Evolutionary conservation across 2,888 invertebrate genomes (phyloP).

Genomic region (Noctua janthina): DNA sequence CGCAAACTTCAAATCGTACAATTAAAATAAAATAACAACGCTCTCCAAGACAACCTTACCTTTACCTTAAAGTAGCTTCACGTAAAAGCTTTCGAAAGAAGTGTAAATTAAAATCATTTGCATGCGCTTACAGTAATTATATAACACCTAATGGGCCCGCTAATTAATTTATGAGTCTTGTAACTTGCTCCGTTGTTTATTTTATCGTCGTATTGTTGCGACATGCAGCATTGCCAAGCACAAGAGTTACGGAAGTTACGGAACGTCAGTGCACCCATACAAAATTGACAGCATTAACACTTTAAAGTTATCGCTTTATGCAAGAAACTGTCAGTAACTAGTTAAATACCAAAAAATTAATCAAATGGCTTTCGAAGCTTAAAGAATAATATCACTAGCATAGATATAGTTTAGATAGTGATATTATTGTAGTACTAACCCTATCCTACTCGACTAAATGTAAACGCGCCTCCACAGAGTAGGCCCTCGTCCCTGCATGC

Average conservation of each 20-base stretch:
- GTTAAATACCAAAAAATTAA: background rate
- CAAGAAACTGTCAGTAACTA: background rate
- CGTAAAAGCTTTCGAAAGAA: conserved; percentile 32
- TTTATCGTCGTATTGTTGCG: conserved; percentile 36
- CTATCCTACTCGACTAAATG: conserved; percentile 1
- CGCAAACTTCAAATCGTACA: too few species aligned
- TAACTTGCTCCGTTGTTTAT: conserved; percentile 45
- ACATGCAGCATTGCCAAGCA: background rate
- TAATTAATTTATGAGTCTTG: conserved; percentile 62
- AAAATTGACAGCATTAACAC: background rate
- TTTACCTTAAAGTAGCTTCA: background rate
- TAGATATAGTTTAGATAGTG: too few species aligned
- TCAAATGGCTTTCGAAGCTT: background rate
- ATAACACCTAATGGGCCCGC: conserved; percentile 45
- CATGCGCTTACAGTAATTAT: conserved; percentile 56
- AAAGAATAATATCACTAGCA: background rate
- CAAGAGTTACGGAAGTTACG: background rate
- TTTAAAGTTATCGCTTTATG: background rate
- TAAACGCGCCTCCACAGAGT: conserved; percentile 7
- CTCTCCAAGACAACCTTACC: too few species aligned
- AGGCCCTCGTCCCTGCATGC: conserved; percentile 37
- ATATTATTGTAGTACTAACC: background rate
- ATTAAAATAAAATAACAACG: background rate
- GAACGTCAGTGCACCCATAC: background rate
- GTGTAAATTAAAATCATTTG: conserved; percentile 60